Evolutionary conservation across 2,888 invertebrate genomes (phyloP).

Genomic region (Habrosyne pyritoides): DNA sequence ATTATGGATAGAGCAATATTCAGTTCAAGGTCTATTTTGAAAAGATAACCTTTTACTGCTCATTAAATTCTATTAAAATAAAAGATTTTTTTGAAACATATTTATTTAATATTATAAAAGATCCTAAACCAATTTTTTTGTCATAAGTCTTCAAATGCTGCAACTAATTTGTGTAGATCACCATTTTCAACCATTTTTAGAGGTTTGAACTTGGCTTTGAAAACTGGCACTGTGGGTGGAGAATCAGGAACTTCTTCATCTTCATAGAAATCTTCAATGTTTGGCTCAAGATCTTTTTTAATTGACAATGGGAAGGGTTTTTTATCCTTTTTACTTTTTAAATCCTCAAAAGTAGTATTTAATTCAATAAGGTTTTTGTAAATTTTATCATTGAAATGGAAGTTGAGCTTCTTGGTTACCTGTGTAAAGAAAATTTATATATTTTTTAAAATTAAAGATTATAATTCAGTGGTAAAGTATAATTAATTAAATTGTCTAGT

Average conservation of each 20-base stretch:
- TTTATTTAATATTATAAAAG: background rate
- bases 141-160: slow-evolving; percentile 71
- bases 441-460: background rate
- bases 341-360: slow-evolving; percentile 58
- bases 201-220: slow-evolving; percentile 62
- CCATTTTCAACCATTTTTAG: slow-evolving; percentile 59
- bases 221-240: slow-evolving; percentile 56
- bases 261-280: slow-evolving; percentile 74
- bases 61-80: background rate
- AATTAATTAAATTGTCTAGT: too few relatives aligned
- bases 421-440: slow-evolving; percentile 51
- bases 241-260: slow-evolving; percentile 60
- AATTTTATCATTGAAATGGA: slow-evolving; percentile 74
- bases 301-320: slow-evolving; percentile 31
- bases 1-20: background rate
- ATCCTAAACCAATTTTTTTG: slow-evolving; percentile 14
- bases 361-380: slow-evolving; percentile 75
- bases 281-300: slow-evolving; percentile 73
- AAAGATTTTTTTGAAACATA: background rate
- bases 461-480: too few relatives aligned
- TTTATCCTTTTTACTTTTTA: slow-evolving; percentile 52
- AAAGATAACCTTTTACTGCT: background rate
- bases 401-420: slow-evolving; percentile 74
- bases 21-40: background rate
- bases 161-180: slow-evolving; percentile 60